Evolutionary conservation across 1,140 invertebrate species (phyloP).

Genomic region (Halyomorpha halys): DNA sequence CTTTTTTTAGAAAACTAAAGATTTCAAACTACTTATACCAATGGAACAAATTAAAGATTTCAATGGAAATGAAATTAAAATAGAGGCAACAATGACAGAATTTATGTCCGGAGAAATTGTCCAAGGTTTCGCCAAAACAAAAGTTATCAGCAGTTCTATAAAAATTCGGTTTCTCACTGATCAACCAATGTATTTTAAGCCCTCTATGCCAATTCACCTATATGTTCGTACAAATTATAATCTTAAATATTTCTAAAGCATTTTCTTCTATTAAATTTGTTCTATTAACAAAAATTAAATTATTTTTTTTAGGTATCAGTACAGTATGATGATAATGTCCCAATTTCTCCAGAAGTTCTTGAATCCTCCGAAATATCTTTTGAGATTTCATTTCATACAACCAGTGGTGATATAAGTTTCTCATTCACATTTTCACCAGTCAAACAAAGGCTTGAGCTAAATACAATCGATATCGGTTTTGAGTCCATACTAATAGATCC

Average conservation of each 20-base stretch:
- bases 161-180: slow-evolving; percentile 44
- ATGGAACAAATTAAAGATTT: not conserved
- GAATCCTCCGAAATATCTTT: not conserved
- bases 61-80: slow-evolving; percentile 30
- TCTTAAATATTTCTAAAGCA: not conserved
- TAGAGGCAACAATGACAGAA: slow-evolving; percentile 36
- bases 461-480: not conserved
- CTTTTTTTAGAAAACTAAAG: slow-evolving; percentile 24
- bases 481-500: not conserved
- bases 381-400: not conserved
- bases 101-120: slow-evolving; percentile 35
- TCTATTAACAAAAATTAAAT: not conserved
- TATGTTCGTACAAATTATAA: slow-evolving; percentile 37
- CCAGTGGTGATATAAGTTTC: not conserved
- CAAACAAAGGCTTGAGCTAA: not conserved
- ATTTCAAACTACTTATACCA: slow-evolving; percentile 15
- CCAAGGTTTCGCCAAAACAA: slow-evolving; percentile 40
- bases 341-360: not conserved
- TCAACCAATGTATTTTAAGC: slow-evolving; percentile 45
- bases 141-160: slow-evolving; percentile 40
- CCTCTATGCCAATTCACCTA: slow-evolving; percentile 41
- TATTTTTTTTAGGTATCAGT: slow-evolving; percentile 31
- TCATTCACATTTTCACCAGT: not conserved
- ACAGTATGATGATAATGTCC: slow-evolving; percentile 1
- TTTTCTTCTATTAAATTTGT: not conserved